Percentiles rank a stretch among this genome's conserved stretches.
phyloP scores from a whole-genome alignment of 2,888 invertebrate species.

The Ophonus ardosiacus region DNA sequence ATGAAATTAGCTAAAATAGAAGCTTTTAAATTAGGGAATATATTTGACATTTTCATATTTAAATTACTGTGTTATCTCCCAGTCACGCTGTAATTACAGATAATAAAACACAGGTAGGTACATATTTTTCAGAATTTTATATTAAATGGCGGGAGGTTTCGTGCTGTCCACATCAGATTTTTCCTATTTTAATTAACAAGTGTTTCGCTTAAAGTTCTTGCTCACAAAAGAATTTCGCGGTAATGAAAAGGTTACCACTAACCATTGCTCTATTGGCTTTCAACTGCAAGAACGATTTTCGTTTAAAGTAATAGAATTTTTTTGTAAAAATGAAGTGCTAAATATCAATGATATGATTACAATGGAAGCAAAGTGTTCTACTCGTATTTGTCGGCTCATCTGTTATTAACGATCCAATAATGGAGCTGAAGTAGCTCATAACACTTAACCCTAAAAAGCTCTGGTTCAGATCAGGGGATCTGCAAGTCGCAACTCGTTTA shows the following conservation, averaged over 20 bases:
- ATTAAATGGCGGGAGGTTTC: too few species aligned
- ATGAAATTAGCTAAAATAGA: neutral
- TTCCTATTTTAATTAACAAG: too few species aligned
- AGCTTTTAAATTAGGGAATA: neutral
- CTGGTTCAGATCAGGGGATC: neutral
- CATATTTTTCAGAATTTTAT: too few species aligned
- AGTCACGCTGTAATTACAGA: too few species aligned
- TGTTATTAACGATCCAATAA: slow-evolving; percentile 1
- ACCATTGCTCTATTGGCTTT: too few species aligned
- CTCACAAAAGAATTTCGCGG: too few species aligned
- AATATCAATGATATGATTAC: neutral
- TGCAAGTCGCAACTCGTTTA: slow-evolving; percentile 2
- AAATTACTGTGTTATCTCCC: neutral
- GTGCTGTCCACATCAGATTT: too few species aligned
- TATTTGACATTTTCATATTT: too few species aligned
- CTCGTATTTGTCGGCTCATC: neutral
- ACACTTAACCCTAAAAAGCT: slow-evolving; percentile 13
- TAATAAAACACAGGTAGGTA: too few species aligned
- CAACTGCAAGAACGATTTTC: too few species aligned
- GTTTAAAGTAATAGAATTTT: neutral
- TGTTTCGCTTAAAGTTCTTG: too few species aligned
- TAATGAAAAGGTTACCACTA: too few species aligned
- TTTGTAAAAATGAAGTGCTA: neutral
- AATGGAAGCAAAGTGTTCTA: neutral
- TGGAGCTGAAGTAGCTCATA: slow-evolving; percentile 2